Conservation (phyloP, 2,888 invertebrate species). For the Amblyteles armatorius region DNA sequence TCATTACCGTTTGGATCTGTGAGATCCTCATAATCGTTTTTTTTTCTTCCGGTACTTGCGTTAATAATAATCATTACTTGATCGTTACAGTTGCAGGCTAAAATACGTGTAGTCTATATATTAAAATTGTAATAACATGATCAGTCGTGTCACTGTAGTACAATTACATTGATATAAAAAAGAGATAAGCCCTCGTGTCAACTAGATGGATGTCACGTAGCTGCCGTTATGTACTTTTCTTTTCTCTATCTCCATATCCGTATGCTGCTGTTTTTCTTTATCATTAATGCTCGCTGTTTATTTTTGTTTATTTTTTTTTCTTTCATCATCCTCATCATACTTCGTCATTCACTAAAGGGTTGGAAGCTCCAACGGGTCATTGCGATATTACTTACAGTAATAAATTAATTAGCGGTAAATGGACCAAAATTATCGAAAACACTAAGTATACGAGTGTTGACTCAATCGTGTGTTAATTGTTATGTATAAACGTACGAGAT, state of each 20-base stretch:
- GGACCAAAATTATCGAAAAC: conserved; percentile 79
- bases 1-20: conserved; percentile 77
- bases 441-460: conserved; percentile 79
- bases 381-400: conserved; percentile 75
- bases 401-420: conserved; percentile 80
- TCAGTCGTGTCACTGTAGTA: conserved; percentile 78
- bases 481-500: conserved; percentile 82
- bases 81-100: conserved; percentile 83
- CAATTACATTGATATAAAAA: conserved; percentile 80
- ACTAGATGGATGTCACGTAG: conserved; percentile 75
- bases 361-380: conserved; percentile 73
- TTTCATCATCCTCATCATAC: conserved; percentile 49
- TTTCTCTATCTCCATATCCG: conserved; percentile 36
- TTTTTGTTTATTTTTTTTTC: conserved; percentile 52
- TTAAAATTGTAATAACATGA: conserved; percentile 80
- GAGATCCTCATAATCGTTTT: conserved; percentile 61
- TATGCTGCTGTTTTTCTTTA: conserved; percentile 43
- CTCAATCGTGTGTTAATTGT: conserved; percentile 65
- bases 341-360: conserved; percentile 63
- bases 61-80: conserved; percentile 77
- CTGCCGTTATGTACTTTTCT: conserved; percentile 70
- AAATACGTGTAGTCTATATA: conserved; percentile 74
- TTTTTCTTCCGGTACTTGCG: conserved; percentile 60
- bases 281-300: conserved; percentile 64
- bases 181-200: conserved; percentile 78